Percentiles rank a stretch among this genome's conserved stretches.
Conservation (phyloP, 2,797 vertebrate species). For the Xenentodon cancila region DNA sequence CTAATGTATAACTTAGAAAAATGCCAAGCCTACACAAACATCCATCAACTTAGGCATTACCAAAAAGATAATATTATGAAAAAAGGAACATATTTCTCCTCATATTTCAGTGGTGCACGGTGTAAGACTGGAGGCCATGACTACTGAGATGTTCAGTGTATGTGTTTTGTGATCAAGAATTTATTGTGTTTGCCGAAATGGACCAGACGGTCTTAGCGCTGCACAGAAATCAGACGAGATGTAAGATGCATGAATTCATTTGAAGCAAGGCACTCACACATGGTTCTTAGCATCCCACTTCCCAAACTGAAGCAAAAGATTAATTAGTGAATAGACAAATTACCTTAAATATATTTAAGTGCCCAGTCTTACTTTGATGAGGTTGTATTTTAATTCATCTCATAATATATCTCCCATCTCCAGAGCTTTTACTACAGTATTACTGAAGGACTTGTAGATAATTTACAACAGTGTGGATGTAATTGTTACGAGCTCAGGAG, state of each 20-base stretch:
- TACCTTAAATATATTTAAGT: slow-evolving; percentile 48
- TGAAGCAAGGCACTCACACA: slow-evolving; percentile 31
- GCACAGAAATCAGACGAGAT: slow-evolving; percentile 48
- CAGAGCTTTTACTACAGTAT: slow-evolving; percentile 20
- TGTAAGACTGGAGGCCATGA: slow-evolving; percentile 20
- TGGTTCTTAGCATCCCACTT: slow-evolving; percentile 39
- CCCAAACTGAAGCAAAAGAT: slow-evolving; percentile 34
- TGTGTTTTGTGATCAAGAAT: slow-evolving; percentile 64
- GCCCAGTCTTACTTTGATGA: slow-evolving; percentile 34
- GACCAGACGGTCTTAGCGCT: slow-evolving; percentile 62
- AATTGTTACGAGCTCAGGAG: slow-evolving; percentile 49
- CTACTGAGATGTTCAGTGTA: slow-evolving; percentile 43
- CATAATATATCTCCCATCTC: slow-evolving; percentile 36
- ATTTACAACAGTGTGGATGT: slow-evolving; percentile 49
- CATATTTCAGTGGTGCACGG: slow-evolving; percentile 21
- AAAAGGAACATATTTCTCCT: slow-evolving; percentile 19
- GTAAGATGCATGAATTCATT: slow-evolving; percentile 61
- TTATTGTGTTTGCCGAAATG: slow-evolving; percentile 69
- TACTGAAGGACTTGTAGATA: slow-evolving; percentile 39
- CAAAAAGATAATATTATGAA: slow-evolving; percentile 31
- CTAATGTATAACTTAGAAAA: slow-evolving; percentile 70
- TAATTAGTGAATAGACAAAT: slow-evolving; percentile 65
- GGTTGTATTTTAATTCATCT: slow-evolving; percentile 42
- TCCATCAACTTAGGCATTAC: slow-evolving; percentile 47
- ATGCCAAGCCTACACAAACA: slow-evolving; percentile 56